A percentile compares a stretch with the other conserved stretches of the same genome.
Conservation (phyloP, 2,797 vertebrate genomes). For the Hybognathus amarus region DNA sequence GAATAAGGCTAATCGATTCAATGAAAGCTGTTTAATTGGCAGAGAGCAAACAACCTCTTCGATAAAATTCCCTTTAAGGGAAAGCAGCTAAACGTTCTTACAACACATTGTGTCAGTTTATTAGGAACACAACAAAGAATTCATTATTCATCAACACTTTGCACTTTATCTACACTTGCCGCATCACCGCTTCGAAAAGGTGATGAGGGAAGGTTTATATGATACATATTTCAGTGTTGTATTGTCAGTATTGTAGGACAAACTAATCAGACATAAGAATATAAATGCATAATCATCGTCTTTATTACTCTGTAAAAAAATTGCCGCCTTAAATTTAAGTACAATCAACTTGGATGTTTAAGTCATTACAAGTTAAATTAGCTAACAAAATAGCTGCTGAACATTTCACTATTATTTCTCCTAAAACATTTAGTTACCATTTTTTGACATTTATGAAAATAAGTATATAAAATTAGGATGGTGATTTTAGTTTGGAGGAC, state of each 20-base stretch:
- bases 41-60: conserved; percentile 3
- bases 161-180: not conserved
- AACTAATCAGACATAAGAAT: not conserved
- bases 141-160: not conserved
- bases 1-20: conserved; percentile 28
- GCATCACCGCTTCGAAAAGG: not conserved
- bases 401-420: not conserved
- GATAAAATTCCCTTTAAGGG: conserved; percentile 7
- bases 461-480: not conserved
- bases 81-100: conserved; percentile 11
- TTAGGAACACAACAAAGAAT: not conserved
- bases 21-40: conserved; percentile 17
- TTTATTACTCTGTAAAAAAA: not conserved
- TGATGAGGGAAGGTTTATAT: not conserved
- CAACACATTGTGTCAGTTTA: not conserved
- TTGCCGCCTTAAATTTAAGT: too few species aligned
- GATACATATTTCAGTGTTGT: not conserved
- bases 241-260: too few species aligned
- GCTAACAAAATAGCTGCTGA: not conserved
- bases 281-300: not conserved
- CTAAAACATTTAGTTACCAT: not conserved
- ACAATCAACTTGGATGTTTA: too few species aligned
- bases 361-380: too few species aligned
- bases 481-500: not conserved
- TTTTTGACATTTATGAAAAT: not conserved